Conservation (phyloP, 2,113 vertebrate species). For the Myotis lucifugus region DNA sequence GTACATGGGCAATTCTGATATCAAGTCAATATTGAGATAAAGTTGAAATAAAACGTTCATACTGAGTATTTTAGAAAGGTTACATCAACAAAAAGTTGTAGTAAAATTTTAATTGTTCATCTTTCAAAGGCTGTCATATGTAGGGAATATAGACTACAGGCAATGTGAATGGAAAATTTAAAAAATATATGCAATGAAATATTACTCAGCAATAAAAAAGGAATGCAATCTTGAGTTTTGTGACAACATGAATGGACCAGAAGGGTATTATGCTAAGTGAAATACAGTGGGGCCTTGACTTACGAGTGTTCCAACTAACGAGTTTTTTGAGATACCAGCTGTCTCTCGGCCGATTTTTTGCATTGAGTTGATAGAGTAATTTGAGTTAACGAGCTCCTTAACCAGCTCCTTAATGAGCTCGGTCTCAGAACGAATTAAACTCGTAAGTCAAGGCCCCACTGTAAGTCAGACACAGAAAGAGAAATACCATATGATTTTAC, state of each 20-base stretch:
- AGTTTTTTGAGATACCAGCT: no score
- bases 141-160: neutral
- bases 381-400: no score
- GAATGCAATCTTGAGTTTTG: neutral
- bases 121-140: neutral
- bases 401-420: no score
- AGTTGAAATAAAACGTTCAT: neutral
- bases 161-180: neutral
- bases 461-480: neutral
- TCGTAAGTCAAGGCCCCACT: no score
- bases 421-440: no score
- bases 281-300: no score
- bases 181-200: neutral
- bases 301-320: no score
- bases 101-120: neutral
- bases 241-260: neutral
- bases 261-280: neutral
- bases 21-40: neutral
- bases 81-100: neutral
- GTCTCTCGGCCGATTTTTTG: no score
- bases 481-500: neutral
- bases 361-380: no score
- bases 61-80: neutral
- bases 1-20: neutral
- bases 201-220: neutral